Base-by-base conservation (phyloP, 2,113 vertebrate genomes). In the Crotalus helleri region DNA sequence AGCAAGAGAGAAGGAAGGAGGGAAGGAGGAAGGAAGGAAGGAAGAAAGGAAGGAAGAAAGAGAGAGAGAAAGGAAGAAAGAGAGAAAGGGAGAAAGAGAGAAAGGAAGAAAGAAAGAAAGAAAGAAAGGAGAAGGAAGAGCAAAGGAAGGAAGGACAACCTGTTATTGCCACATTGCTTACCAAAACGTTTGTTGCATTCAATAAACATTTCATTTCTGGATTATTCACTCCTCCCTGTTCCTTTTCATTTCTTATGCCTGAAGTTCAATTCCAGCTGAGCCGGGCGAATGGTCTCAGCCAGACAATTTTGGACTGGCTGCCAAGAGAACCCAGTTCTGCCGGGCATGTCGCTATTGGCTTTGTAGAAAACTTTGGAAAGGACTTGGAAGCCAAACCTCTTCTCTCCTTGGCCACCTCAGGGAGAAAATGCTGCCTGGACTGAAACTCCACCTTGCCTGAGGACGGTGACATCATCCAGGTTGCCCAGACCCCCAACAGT, bases 261-360 rank as follows among this genome's bases (percentile, higher is more conserved):
- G 74, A 49, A 90, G 53, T 8, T 91, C 64, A 92, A 0, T 0
- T 46, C 39, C 49, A 89, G 8, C 74, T 21, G 44, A 55, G 5
- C 74, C 58, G 44, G 6, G 51, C 59, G 6, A 3, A 92, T 59
- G 44, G 1, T 91, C 44, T 64, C 51, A 2, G 55, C 8, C 3
- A 91, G 0, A 0, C 0, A 8, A 24, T 91, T 93, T 95, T 93
- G 61, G 54, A 54, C 0, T 0, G 0, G 29, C 49, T 86, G n/a
- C 81, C 49, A 44, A 0, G 23, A 1, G 7, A 46, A 44, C 15
- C 55, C 91, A 81, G 44, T 88, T 85, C 49, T 90, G 91, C 15
- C 57, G 3, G 46, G 51, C 29, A 11, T 9, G 15, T 2, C 57
- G 44, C 86, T 92, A 46, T 2, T 58, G 10, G 91, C 85, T 55